Evolutionary conservation across 1,140 invertebrate genomes (phyloP), one percentile per base, ranked within the genome.

Genomic region (Parasteatoda tepidariorum): DNA sequence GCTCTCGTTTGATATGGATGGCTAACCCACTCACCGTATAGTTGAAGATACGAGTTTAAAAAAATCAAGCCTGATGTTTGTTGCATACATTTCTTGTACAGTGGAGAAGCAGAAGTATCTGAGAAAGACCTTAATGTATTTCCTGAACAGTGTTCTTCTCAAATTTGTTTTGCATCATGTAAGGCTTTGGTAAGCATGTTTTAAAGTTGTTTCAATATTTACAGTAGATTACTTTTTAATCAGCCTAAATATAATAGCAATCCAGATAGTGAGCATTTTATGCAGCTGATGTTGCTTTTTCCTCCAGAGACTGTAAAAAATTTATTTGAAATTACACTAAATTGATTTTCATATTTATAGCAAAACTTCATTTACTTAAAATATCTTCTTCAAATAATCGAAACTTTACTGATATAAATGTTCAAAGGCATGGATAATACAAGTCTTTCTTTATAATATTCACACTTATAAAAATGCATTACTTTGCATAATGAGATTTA

Each of bases 201-300:
- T 59, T 38, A 7, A 15, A 22, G 33, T 24, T 26, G 48, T 33
- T 1, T 54, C 26, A 95, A 88, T 96, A 97, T 88, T 89, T 97
- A 66, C 91, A 92, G 0, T 94, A 95, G 87, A 89, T 26, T 64
- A 13, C 18, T 22, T 15, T 28, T 64, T 64, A 7, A 24, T 13
- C 3, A 0, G 2, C 13, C 15, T 26, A 24, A 28, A 5, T 22
- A 2, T 64, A 6, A 28, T 26, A 28, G 13, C 11, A 13, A 22
- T 64, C 30, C 18, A 28, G 24, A 28, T 31, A 9, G 41, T 48
- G 41, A 48, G 18, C 7, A 48, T 9, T 9, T 9, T 18, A 48
- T 48, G 7, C 7, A 18, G 7, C 7, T 18, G 7, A 48, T 9
- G 18, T 18, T 48, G 7, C 7, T 48, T 48, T 48, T 48, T 48